Evolutionary conservation across 2,797 vertebrate genomes (phyloP), one percentile per base, ranked within the genome.

Genomic region (Falco columbarius): DNA sequence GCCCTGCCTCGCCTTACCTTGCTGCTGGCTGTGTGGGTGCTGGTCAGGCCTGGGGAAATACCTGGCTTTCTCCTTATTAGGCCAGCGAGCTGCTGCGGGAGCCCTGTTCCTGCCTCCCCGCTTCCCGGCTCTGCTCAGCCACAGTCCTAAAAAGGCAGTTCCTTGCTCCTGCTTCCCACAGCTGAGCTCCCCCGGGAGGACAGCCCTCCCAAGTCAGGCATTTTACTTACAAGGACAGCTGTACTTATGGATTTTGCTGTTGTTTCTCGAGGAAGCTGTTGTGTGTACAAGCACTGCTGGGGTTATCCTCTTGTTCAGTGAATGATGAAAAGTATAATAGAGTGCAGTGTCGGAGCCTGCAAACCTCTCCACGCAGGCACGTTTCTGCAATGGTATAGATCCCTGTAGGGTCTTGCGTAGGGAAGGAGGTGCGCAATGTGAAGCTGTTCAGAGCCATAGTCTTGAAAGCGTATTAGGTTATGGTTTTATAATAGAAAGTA

Each of bases 71-170:
- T 81, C 97, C 96, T 96, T 94, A 90, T 91, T 96, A 93, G 96
- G 97, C 58, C 79, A 12, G 29, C 34, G 46, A 86, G 47, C 81
- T 52, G 92, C 94, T 80, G 71, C 30, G 0, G 23, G 85, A 70
- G 88, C 80, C 70, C 54, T 3, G 82, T 1, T 96, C 68, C 94
- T 94, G 90, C 94, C 81, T 44, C 86, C 24, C 90, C 51, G 0
- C 88, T 91, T 90, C 86, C 89, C 13, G 0, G 84, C 89, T 65
- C 81, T 1, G 81, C 75, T 96, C 90, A 89, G 86, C 38, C 70
- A 2, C 68, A 32, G 26, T 34, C 97, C 97, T 97, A 97, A 97
- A 97, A 97, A 97, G 97, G 97, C 96, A 96, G 95, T 94, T 96
- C 97, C 96, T 88, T 49, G 90, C 92, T 95, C 75, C 86, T 1